phyloP scores from a whole-genome alignment of 2,113 vertebrate species.

The Dinomys branickii region DNA sequence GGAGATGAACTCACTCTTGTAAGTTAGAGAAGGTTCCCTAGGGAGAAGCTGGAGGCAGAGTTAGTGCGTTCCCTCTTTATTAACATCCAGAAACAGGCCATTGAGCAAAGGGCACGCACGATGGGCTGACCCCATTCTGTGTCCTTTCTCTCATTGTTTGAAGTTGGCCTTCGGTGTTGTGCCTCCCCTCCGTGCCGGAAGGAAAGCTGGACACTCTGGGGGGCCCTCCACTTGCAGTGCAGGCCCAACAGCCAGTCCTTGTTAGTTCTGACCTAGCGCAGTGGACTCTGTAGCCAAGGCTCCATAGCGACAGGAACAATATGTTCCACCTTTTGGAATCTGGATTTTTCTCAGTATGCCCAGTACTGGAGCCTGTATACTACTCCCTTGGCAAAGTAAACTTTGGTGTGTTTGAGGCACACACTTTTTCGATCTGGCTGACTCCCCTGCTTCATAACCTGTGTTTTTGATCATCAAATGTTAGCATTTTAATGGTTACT shows the following conservation, averaged over 20 bases:
- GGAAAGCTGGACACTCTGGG: neutral
- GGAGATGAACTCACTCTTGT: neutral
- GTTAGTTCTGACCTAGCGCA: neutral
- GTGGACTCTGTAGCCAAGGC: neutral
- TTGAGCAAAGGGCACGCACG: neutral
- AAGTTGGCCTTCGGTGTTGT: neutral
- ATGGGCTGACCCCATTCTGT: neutral
- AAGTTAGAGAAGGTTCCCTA: neutral
- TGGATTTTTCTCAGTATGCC: neutral
- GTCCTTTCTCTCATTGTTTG: neutral
- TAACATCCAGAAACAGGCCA: neutral
- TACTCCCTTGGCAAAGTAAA: neutral
- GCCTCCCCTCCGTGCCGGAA: neutral
- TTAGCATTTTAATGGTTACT: neutral
- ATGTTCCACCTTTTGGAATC: too few relatives aligned
- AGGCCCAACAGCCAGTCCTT: neutral
- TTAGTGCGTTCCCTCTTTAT: neutral
- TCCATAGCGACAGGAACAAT: neutral
- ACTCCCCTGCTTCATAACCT: neutral
- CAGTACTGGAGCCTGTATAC: neutral
- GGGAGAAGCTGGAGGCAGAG: neutral
- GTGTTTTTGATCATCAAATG: neutral
- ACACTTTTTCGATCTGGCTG: neutral
- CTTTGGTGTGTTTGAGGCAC: neutral
- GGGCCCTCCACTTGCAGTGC: neutral